Percentiles rank a stretch among this genome's conserved stretches.
Conservation (phyloP, 1,140 invertebrate species). For the Stegodyphus mimosarum region DNA sequence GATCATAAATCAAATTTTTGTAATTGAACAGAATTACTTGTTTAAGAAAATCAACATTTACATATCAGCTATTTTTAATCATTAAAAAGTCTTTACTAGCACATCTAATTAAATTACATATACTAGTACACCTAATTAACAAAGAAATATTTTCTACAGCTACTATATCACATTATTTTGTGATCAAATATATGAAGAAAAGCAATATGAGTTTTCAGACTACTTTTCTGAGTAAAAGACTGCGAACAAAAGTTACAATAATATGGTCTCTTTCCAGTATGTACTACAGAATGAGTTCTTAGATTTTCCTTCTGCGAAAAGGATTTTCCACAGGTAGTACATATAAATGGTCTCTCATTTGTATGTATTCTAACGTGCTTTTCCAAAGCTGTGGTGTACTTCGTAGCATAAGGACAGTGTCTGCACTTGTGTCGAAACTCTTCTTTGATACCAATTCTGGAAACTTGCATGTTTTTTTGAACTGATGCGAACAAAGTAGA, state of each 20-base stretch:
- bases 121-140: no score
- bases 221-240: slow-evolving; percentile 23
- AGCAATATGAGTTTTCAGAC: slow-evolving; percentile 9
- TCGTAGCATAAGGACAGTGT: slow-evolving; percentile 16
- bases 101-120: no score
- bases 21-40: background rate
- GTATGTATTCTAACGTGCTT: slow-evolving; percentile 1
- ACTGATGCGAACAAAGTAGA: no score
- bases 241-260: slow-evolving; percentile 8
- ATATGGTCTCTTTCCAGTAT: background rate
- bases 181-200: background rate
- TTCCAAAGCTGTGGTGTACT: slow-evolving; percentile 10
- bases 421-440: slow-evolving; percentile 6
- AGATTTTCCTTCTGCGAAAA: slow-evolving; percentile 14
- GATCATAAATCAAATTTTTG: background rate
- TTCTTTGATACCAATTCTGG: background rate
- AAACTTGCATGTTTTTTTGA: no score
- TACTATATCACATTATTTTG: no score
- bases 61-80: background rate
- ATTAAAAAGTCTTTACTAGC: no score
- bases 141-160: no score
- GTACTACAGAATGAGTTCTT: background rate
- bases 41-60: background rate
- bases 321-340: slow-evolving; percentile 2
- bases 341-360: slow-evolving; percentile 4